Conservation (phyloP, 2,888 invertebrate species). For the Parnassius orleans region DNA sequence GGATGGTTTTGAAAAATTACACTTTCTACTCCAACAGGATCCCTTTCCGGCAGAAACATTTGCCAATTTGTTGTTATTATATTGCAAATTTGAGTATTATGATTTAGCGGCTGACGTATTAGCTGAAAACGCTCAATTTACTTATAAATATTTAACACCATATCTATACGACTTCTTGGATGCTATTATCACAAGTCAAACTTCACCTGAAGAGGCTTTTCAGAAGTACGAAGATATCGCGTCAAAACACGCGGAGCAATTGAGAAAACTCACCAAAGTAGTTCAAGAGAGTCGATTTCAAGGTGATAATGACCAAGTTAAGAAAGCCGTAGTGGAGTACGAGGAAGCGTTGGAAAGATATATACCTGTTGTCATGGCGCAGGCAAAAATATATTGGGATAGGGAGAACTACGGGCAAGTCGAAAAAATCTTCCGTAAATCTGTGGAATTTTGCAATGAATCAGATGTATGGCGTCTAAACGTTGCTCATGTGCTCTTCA, state of each 20-base stretch:
- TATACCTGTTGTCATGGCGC: slow-evolving; percentile 99
- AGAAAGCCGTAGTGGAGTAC: slow-evolving; percentile 94
- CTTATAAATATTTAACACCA: slow-evolving; percentile 96
- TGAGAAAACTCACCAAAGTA: slow-evolving; percentile 95
- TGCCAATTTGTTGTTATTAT: slow-evolving; percentile 95
- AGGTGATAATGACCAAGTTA: slow-evolving; percentile 93
- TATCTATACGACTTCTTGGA: slow-evolving; percentile 97
- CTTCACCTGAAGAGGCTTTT: slow-evolving; percentile 97
- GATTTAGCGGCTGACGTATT: slow-evolving; percentile 98
- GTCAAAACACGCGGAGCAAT: slow-evolving; percentile 92
- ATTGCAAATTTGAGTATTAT: slow-evolving; percentile 98
- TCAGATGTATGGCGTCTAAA: slow-evolving; percentile 98
- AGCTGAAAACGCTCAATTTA: slow-evolving; percentile 97
- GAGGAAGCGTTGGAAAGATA: slow-evolving; percentile 95
- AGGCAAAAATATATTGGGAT: slow-evolving; percentile 99
- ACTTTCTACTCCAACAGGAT: slow-evolving; percentile 95
- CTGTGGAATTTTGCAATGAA: slow-evolving; percentile 98
- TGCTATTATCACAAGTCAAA: slow-evolving; percentile 97
- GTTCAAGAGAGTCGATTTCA: slow-evolving; percentile 95
- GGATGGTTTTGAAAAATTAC: slow-evolving; percentile 92
- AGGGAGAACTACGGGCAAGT: slow-evolving; percentile 97
- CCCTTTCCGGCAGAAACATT: slow-evolving; percentile 99
- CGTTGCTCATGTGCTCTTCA: slow-evolving; percentile 98
- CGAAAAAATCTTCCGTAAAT: slow-evolving; percentile 97
- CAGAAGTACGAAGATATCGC: slow-evolving; percentile 97